Conservation (phyloP, 2,797 vertebrate genomes). For the Salmo trutta region DNA sequence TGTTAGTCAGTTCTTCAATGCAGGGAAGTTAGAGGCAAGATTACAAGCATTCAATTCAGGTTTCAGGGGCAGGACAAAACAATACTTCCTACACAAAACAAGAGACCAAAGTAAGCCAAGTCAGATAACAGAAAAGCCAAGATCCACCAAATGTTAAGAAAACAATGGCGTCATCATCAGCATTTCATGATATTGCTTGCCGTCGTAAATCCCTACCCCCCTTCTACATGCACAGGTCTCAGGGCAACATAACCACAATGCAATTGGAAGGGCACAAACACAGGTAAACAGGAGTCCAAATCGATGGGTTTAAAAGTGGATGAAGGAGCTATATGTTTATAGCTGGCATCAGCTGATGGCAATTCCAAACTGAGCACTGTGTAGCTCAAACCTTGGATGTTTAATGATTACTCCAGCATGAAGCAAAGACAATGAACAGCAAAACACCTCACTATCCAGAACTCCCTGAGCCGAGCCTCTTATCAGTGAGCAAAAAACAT, state of each 20-base stretch:
- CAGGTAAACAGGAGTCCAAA: conserved; percentile 17
- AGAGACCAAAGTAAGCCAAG: conserved; percentile 31
- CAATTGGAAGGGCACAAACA: conserved; percentile 22
- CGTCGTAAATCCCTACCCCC: not conserved
- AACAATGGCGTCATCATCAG: not conserved
- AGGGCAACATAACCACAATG: conserved; percentile 32
- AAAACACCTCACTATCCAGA: conserved; percentile 29
- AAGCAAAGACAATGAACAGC: conserved; percentile 24
- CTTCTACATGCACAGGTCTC: conserved; percentile 29
- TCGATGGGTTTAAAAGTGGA: conserved; percentile 28
- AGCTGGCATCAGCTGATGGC: conserved; percentile 15
- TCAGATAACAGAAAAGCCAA: conserved; percentile 18
- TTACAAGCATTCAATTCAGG: conserved; percentile 8
- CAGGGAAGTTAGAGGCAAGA: conserved; percentile 12
- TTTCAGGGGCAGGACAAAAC: not conserved
- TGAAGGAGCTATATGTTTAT: conserved; percentile 13
- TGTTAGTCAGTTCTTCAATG: conserved; percentile 26
- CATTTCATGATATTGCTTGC: not conserved
- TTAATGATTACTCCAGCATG: conserved; percentile 38
- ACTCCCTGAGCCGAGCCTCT: conserved; percentile 56
- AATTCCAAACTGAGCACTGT: conserved; percentile 24
- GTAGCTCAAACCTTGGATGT: conserved; percentile 31
- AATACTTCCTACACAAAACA: conserved; percentile 7
- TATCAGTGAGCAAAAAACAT: conserved; percentile 35
- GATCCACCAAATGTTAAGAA: conserved; percentile 3